Percentiles rank a stretch among this genome's conserved stretches.
Evolutionary conservation across 2,888 invertebrate genomes (phyloP).

Genomic region (Acrobasis suavella): DNA sequence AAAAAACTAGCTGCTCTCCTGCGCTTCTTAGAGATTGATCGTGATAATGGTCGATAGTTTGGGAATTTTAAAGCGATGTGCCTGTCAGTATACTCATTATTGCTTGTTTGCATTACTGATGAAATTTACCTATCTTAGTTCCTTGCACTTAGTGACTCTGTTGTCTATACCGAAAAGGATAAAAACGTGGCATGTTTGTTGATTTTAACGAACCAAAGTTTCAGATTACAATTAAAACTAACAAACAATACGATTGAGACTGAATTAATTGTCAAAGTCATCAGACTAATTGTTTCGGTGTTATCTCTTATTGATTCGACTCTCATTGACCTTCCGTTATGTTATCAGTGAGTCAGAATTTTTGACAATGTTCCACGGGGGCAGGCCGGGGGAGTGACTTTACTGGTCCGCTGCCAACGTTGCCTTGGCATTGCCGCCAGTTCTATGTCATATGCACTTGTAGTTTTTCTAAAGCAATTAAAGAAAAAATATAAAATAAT

Average conservation of each 20-base stretch:
- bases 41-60: too few relatives aligned
- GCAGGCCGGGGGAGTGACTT: conserved; percentile 37
- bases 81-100: too few relatives aligned
- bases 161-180: too few relatives aligned
- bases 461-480: neutral
- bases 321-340: conserved; percentile 10
- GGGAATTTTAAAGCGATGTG: too few relatives aligned
- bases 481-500: too few relatives aligned
- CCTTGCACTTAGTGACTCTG: too few relatives aligned
- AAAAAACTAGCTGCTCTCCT: too few relatives aligned
- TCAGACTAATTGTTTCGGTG: conserved; percentile 15
- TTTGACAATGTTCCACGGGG: conserved; percentile 19
- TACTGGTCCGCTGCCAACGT: conserved; percentile 71
- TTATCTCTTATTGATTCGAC: conserved; percentile 15
- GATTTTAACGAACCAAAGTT: neutral
- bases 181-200: too few relatives aligned
- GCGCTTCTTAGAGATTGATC: too few relatives aligned
- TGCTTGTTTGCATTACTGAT: too few relatives aligned
- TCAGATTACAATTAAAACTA: conserved; percentile 35
- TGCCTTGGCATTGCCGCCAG: conserved; percentile 64
- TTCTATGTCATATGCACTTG: conserved; percentile 32
- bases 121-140: too few relatives aligned
- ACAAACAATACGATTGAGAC: conserved; percentile 5
- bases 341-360: conserved; percentile 14
- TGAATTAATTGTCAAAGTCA: conserved; percentile 14